Base-by-base conservation (phyloP, 1,140 invertebrate genomes). In the Zaprionus lachaisei region DNA sequence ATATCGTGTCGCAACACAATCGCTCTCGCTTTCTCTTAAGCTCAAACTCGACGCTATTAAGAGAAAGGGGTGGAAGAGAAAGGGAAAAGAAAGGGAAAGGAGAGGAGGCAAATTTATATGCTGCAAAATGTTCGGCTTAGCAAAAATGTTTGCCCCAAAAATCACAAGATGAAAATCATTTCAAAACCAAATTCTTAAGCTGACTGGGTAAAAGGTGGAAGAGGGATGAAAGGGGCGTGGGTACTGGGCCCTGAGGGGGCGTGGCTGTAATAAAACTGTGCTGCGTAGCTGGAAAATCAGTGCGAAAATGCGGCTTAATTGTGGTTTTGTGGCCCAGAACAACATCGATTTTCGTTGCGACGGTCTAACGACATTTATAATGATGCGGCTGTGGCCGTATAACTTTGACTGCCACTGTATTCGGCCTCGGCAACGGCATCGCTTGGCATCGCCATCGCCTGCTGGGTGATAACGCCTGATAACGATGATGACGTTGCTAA, bases 241-340 rank as follows among this genome's bases (percentile, higher is more conserved):
- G 28, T 31, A 56, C n/a, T 47, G n/a, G 41, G 37, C 37, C 37
- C 4, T 38, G 37, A 12, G 41, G 15, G n/a, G 41, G 41, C 41
- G 41, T 17, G 41, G 2, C 41, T 47, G n/a, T 17, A 17, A 20
- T 51, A 51, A 51, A 51, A 51, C 17, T 51, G 47, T 22, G 47
- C 47, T 51, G 22, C 20, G 38, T 34, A 41, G 22, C 26, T 58
- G 61, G 17, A 34, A 66, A 72, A 72, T 67, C 63, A 51, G 63
- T 72, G 63, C 15, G 70, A 66, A 72, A 72, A 64, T 72, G 54
- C 24, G 61, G 62, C 62, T 72, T 72, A 72, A 65, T 76, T 72
- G 73, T 60, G 73, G 73, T 65, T 65, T 57, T 64, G 55, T 57
- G 72, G 65, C 57, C 54, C 54, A 54, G 54, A 44, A 72, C 58